These are phyloP conservation scores for Sphaerodactylus townsendi DNA, from an alignment of 2,113 vertebrate genomes.

Conservation along the genomic window DNA sequence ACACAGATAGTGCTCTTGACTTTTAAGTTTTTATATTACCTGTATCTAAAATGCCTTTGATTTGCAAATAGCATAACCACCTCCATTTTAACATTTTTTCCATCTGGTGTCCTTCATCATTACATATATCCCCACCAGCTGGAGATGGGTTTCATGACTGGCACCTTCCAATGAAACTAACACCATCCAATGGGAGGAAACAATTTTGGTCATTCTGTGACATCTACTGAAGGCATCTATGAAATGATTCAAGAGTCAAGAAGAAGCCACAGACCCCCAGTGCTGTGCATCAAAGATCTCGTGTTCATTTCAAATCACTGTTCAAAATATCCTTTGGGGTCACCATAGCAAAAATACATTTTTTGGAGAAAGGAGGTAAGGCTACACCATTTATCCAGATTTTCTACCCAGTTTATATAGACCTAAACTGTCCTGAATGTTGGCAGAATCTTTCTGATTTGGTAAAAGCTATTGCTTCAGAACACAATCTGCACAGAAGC, in stretches of 20 bases:
- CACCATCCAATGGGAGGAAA: neutral
- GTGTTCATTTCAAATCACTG: no score
- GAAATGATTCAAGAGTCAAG: neutral
- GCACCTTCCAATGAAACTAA: neutral
- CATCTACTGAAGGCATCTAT: neutral
- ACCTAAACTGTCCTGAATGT: neutral
- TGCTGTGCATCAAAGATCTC: no score
- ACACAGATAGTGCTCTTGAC: no score
- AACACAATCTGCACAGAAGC: neutral
- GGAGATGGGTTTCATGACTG: neutral
- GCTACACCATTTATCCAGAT: neutral
- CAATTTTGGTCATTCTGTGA: neutral
- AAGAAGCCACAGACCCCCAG: no score
- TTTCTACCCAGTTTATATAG: neutral
- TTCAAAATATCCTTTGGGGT: neutral
- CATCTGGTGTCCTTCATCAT: neutral
- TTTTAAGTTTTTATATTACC: neutral
- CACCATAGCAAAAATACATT: neutral
- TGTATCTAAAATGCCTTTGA: neutral
- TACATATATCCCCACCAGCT: neutral
- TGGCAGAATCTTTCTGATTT: neutral
- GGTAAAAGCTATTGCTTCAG: neutral
- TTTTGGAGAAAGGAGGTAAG: neutral
- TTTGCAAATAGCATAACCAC: neutral
- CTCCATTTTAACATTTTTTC: neutral